Percentiles rank a stretch among this genome's conserved stretches.
These are phyloP conservation scores for Drosophila subsilvestris DNA, from an alignment of 2,888 invertebrate genomes.

Conservation along the genomic window DNA sequence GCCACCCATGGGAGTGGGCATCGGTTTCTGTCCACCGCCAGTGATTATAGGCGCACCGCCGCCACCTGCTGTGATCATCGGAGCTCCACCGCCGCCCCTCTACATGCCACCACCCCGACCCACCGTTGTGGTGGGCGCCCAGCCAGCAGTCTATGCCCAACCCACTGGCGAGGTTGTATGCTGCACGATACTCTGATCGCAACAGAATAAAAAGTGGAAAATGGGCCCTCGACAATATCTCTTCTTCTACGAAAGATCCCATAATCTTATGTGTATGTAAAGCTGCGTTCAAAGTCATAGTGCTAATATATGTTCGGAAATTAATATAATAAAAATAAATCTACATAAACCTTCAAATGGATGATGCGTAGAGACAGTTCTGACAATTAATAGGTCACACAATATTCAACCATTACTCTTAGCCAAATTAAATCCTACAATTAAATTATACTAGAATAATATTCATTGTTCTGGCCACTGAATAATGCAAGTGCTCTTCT, in stretches of 20 bases:
- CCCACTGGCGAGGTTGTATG: conserved; percentile 66
- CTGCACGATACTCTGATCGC: conserved; percentile 65
- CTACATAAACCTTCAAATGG: background rate
- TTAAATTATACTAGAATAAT: too few species aligned
- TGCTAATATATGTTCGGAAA: conserved; percentile 2
- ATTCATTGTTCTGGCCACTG: background rate
- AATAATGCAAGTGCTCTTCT: background rate
- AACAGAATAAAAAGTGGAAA: background rate
- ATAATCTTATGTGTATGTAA: too few species aligned
- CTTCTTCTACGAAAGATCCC: background rate
- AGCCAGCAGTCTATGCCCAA: conserved; percentile 55
- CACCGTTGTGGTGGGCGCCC: conserved; percentile 43
- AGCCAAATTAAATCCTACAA: background rate
- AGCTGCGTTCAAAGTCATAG: too few species aligned
- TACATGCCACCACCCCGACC: conserved; percentile 46
- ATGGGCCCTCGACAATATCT: background rate
- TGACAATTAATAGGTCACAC: too few species aligned
- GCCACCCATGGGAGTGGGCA: conserved; percentile 64
- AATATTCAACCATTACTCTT: background rate
- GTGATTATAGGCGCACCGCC: conserved; percentile 54
- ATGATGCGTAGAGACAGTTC: too few species aligned
- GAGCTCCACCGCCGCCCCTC: conserved; percentile 48
- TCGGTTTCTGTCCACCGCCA: conserved; percentile 65
- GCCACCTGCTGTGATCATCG: conserved; percentile 53
- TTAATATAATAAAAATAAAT: conserved; percentile 1